Conservation (phyloP, 2,888 invertebrate genomes). For the Operophtera brumata region DNA sequence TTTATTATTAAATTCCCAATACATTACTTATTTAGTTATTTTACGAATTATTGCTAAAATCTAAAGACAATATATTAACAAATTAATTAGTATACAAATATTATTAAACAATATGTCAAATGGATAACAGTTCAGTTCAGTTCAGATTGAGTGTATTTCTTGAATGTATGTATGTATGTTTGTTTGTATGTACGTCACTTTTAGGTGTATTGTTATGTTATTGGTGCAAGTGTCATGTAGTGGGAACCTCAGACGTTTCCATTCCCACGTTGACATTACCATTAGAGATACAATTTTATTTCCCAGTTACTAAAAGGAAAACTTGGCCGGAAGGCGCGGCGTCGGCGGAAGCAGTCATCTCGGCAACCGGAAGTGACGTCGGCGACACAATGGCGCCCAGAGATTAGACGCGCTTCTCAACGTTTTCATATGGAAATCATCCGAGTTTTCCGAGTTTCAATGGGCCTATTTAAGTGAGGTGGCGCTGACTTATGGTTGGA, state of each 20-base stretch:
- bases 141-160: too few species aligned
- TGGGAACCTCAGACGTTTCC: not conserved
- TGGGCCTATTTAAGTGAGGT: conserved; percentile 16
- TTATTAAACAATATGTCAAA: too few species aligned
- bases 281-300: conserved; percentile 16
- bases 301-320: conserved; percentile 31
- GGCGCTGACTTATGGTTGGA: conserved; percentile 21
- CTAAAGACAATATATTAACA: too few species aligned
- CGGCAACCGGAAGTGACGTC: conserved; percentile 52
- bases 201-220: not conserved
- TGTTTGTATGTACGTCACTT: too few species aligned
- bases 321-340: conserved; percentile 44
- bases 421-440: conserved; percentile 39
- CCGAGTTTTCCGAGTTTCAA: conserved; percentile 27
- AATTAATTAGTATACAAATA: too few species aligned
- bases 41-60: too few species aligned
- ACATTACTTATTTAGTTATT: too few species aligned
- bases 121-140: too few species aligned
- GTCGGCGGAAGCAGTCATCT: conserved; percentile 48
- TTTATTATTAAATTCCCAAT: too few species aligned
- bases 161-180: too few species aligned
- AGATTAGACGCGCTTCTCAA: conserved; percentile 27
- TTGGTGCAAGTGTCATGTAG: not conserved
- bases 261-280: conserved; percentile 4
- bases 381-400: conserved; percentile 52